phyloP scores from a whole-genome alignment of 2,113 vertebrate genomes.

The Seriola quinqueradiata region DNA sequence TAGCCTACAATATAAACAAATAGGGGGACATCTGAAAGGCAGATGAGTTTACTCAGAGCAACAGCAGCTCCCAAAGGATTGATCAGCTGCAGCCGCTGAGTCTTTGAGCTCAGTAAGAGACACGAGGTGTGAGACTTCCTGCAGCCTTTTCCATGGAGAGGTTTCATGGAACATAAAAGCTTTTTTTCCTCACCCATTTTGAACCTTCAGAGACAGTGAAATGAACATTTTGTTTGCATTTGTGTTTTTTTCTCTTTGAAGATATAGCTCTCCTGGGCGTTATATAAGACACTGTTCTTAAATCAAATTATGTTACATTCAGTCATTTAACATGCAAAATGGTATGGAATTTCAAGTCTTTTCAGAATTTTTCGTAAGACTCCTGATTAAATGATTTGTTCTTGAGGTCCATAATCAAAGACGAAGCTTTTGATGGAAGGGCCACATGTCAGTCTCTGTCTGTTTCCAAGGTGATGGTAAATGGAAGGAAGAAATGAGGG shows the following conservation, averaged over 20 bases:
- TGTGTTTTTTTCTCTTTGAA: not conserved
- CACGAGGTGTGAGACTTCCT: not conserved
- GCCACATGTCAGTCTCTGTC: slow-evolving; percentile 5
- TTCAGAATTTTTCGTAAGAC: too few relatives aligned
- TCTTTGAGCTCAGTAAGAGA: slow-evolving; percentile 24
- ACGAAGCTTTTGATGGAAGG: not conserved
- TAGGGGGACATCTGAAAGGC: not conserved
- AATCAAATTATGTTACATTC: not conserved
- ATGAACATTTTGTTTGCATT: slow-evolving; percentile 27
- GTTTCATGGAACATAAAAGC: slow-evolving; percentile 16
- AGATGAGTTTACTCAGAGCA: slow-evolving; percentile 15
- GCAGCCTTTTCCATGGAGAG: not conserved
- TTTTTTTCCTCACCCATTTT: not conserved
- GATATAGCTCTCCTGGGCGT: too few relatives aligned
- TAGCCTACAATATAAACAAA: not conserved
- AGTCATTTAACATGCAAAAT: not conserved
- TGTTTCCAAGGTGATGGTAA: slow-evolving; percentile 38
- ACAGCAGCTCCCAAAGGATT: not conserved
- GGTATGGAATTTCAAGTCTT: not conserved
- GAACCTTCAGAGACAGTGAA: not conserved
- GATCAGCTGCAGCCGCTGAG: slow-evolving; percentile 14
- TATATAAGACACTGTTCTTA: too few relatives aligned
- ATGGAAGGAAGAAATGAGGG: slow-evolving; percentile 19
- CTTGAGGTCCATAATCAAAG: not conserved
- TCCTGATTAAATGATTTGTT: not conserved